Conservation (phyloP, 2,113 vertebrate species). For the Hyperoodon ampullatus region DNA sequence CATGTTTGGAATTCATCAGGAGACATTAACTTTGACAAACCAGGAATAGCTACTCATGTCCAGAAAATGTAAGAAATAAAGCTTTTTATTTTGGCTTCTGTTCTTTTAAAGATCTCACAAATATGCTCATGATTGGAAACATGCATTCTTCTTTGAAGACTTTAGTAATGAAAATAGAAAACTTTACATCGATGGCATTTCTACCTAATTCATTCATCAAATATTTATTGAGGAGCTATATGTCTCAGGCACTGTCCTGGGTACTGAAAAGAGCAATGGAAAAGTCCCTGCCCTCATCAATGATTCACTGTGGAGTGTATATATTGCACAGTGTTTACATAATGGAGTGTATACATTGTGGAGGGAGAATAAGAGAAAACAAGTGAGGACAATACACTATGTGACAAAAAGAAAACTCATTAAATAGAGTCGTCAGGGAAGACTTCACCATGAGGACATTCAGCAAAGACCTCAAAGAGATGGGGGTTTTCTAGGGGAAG, state of each 20-base stretch:
- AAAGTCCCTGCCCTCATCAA: not conserved
- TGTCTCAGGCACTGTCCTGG: not conserved
- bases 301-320: not conserved
- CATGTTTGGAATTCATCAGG: conserved; percentile 14
- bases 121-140: not conserved
- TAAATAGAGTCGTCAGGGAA: not conserved
- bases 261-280: not conserved
- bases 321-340: not conserved
- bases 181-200: conserved; percentile 3
- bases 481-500: not conserved
- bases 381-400: not conserved
- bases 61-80: conserved; percentile 19
- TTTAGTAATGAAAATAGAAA: conserved; percentile 11
- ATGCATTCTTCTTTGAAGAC: not conserved
- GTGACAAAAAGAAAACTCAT: not conserved
- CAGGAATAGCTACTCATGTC: not conserved
- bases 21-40: not conserved
- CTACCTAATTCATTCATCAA: not conserved
- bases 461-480: not conserved
- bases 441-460: not conserved
- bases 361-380: not conserved
- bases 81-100: not conserved
- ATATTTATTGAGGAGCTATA: not conserved
- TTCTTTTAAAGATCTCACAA: conserved; percentile 1
- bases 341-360: not conserved